Conservation (phyloP, 2,113 vertebrate genomes). For the Australoheros scitulus region DNA sequence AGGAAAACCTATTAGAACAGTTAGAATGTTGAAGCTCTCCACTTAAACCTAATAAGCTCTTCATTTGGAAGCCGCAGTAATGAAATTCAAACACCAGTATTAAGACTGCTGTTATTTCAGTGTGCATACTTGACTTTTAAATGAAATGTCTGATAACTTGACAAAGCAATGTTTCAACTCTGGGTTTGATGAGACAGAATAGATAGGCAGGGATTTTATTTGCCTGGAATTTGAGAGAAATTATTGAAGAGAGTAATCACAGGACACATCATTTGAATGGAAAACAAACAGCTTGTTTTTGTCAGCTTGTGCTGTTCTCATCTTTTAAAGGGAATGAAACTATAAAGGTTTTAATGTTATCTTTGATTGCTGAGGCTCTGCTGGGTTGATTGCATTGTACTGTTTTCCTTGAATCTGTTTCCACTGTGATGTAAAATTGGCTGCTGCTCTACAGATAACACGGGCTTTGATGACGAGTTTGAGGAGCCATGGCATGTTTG, state of each 20-base stretch:
- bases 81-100: conserved; percentile 10
- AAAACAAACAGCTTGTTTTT: not conserved
- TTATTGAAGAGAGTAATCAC: not conserved
- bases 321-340: not conserved
- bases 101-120: conserved; percentile 7
- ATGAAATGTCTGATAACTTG: not conserved
- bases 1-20: not conserved
- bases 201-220: not conserved
- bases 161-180: not conserved
- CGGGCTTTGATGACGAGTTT: rapidly evolving
- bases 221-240: not conserved
- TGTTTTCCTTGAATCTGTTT: not conserved
- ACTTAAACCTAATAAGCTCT: not conserved
- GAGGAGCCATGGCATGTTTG: not conserved
- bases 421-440: not conserved
- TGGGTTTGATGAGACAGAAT: not conserved
- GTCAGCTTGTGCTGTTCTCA: not conserved
- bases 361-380: not conserved
- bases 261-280: not conserved
- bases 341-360: not conserved
- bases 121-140: conserved; percentile 23
- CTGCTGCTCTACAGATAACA: not conserved
- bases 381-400: not conserved
- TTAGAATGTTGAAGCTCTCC: not conserved
- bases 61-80: not conserved